phyloP scores from a whole-genome alignment of 2,888 invertebrate species.

The Drosophila rubida region DNA sequence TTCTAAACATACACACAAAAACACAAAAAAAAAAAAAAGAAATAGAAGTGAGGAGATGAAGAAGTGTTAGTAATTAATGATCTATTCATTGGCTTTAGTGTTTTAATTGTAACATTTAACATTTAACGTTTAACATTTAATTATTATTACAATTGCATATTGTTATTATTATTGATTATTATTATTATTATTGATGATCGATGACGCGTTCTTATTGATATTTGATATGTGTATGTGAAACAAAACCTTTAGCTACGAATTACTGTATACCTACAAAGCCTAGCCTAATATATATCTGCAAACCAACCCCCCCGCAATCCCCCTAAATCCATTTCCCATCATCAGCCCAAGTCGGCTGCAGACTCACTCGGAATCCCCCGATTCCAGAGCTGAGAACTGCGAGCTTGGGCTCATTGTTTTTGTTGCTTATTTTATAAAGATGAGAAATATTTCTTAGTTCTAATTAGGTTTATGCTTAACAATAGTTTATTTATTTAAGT shows the following conservation, averaged over 20 bases:
- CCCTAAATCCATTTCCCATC: not conserved
- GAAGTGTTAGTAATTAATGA: conserved; percentile 59
- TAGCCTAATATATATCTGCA: conserved; percentile 67
- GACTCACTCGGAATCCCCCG: not conserved
- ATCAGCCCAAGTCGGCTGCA: conserved; percentile 17
- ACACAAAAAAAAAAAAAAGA: conserved; percentile 1
- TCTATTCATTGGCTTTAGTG: conserved; percentile 81
- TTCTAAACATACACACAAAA: conserved; percentile 20
- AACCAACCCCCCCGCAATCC: conserved; percentile 12
- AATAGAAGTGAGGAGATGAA: conserved; percentile 25
- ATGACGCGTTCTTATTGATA: conserved; percentile 71
- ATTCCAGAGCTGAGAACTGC: conserved; percentile 7
- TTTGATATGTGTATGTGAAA: conserved; percentile 58
- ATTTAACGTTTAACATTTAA: conserved; percentile 44
- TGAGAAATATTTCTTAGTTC: conserved; percentile 71
- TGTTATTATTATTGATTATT: conserved; percentile 69
- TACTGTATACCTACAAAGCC: conserved; percentile 54
- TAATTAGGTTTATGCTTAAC: conserved; percentile 56
- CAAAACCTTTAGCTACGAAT: conserved; percentile 59
- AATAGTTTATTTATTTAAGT: conserved; percentile 73
- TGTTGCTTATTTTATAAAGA: conserved; percentile 80
- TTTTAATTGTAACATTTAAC: conserved; percentile 79
- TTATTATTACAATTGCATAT: conserved; percentile 61
- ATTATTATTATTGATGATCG: conserved; percentile 56
- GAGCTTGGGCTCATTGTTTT: conserved; percentile 72